Base-by-base conservation (phyloP, 2,113 vertebrate species). In the Hyla sarda region DNA sequence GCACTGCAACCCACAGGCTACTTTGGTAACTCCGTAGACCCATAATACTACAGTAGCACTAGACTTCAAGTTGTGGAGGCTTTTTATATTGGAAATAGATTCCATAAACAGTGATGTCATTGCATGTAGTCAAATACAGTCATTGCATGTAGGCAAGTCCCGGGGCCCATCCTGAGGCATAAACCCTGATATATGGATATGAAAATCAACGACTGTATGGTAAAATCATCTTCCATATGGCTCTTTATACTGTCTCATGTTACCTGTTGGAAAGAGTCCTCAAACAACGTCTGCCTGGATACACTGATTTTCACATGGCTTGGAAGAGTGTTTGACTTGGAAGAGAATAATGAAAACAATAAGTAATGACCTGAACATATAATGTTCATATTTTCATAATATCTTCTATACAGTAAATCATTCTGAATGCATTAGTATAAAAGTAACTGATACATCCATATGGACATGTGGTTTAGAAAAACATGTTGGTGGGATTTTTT, bases 221-320 rank as follows among this genome's bases (percentile, higher is more conserved):
- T 23, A 21, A 71, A 69, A 34, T 34, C 28, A 71, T 41, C 67
- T 41, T 8, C 14, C 17, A 65, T 28, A 32, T 19, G 13, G 62
- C 14, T 32, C 1, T 21, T 3, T 21, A 41, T 71, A 71, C 2
- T 41, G 32, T 71, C 32, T 71, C 32, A 88, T 30, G 91, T 91
- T 90, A 99, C 98, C 97, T 99, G 97, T 88, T 99, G 97, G 87
- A 99, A 99, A 1, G 98, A 99, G 85, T 99, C 98, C 88, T 99
- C 98, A 10, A 99, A 99, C 88, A 99, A 95, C 0, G 97, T 99
- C 93, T 99, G 98, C 71, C 97, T 95, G 41, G 98, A 99, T 84
- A 99, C 97, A 0, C 97, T 98, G 94, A 99, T 99, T 93, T 99
- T 99, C 91, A 99, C 98, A 0, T 99, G 98, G 90, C 98, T 99